A percentile compares a stretch with the other conserved stretches of the same genome.
Conservation (phyloP, 2,888 invertebrate genomes). For the Eustalomyia histrio region DNA sequence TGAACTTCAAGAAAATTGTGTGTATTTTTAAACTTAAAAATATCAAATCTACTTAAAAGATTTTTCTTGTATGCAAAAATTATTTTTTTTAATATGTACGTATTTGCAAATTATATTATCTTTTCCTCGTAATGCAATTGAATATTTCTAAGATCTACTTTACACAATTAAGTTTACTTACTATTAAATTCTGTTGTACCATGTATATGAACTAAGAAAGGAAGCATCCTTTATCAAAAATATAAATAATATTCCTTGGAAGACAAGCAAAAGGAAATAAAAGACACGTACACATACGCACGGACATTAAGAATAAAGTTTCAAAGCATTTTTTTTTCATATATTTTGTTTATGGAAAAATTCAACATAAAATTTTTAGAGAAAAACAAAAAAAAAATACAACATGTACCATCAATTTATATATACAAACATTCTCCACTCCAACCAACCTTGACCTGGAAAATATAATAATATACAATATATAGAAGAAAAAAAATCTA, state of each 20-base stretch:
- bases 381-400: slow-evolving; percentile 25
- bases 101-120: too few relatives aligned
- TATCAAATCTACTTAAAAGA: too few relatives aligned
- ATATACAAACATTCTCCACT: slow-evolving; percentile 54
- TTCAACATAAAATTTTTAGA: slow-evolving; percentile 34
- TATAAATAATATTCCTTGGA: neutral
- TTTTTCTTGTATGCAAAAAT: too few relatives aligned
- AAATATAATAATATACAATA: slow-evolving; percentile 65
- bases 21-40: too few relatives aligned
- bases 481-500: slow-evolving; percentile 25
- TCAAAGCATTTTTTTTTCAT: slow-evolving; percentile 11
- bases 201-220: neutral
- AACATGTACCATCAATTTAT: slow-evolving; percentile 12
- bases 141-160: slow-evolving; percentile 9
- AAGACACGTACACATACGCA: slow-evolving; percentile 29
- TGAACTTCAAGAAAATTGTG: too few relatives aligned
- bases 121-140: neutral
- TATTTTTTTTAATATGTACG: too few relatives aligned
- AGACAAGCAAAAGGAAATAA: neutral
- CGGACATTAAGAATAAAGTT: neutral
- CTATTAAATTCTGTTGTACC: neutral
- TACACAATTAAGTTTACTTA: slow-evolving; percentile 7
- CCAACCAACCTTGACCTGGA: slow-evolving; percentile 78
- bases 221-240: neutral
- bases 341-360: slow-evolving; percentile 24